These are phyloP conservation scores for Drosophila demipolita DNA, from an alignment of 2,888 invertebrate genomes.

Conservation along the genomic window DNA sequence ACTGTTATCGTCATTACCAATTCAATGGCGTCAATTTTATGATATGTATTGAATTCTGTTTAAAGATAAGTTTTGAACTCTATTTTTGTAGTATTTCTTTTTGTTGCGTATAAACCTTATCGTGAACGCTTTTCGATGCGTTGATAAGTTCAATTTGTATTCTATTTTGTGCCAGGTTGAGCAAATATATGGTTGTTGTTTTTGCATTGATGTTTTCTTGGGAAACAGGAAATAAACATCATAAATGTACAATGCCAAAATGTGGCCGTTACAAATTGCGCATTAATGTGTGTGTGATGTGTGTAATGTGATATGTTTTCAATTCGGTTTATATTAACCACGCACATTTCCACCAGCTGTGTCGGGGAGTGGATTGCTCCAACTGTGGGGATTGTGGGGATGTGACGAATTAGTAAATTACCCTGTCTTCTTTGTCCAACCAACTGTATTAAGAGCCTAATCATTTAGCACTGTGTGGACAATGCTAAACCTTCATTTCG, in stretches of 20 bases:
- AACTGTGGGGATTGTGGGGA: not conserved
- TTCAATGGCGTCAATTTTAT: constrained; percentile 33
- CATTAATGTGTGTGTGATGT: constrained; percentile 12
- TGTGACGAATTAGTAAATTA: constrained; percentile 48
- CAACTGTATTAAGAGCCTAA: constrained; percentile 16
- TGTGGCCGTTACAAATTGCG: constrained; percentile 19
- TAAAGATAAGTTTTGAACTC: constrained; percentile 24
- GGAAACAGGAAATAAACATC: constrained; percentile 45
- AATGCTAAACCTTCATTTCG: constrained; percentile 15
- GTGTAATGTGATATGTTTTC: constrained; percentile 25
- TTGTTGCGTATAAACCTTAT: constrained; percentile 65
- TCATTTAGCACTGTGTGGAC: constrained; percentile 3
- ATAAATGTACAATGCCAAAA: constrained; percentile 24
- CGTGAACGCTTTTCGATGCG: constrained; percentile 61
- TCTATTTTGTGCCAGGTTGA: constrained; percentile 71
- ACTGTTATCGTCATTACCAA: constrained; percentile 40
- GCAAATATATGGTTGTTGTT: constrained; percentile 52
- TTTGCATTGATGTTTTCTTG: constrained; percentile 26
- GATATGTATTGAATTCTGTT: constrained; percentile 32
- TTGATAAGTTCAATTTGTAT: constrained; percentile 77
- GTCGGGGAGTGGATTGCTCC: not conserved
- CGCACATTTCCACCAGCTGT: not conserved
- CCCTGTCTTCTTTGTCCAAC: constrained; percentile 32
- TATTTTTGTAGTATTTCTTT: constrained; percentile 9
- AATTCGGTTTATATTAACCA: constrained; percentile 20